These are phyloP conservation scores for Aspidiotus destructor DNA, from an alignment of 2,888 invertebrate genomes.

Conservation along the genomic window DNA sequence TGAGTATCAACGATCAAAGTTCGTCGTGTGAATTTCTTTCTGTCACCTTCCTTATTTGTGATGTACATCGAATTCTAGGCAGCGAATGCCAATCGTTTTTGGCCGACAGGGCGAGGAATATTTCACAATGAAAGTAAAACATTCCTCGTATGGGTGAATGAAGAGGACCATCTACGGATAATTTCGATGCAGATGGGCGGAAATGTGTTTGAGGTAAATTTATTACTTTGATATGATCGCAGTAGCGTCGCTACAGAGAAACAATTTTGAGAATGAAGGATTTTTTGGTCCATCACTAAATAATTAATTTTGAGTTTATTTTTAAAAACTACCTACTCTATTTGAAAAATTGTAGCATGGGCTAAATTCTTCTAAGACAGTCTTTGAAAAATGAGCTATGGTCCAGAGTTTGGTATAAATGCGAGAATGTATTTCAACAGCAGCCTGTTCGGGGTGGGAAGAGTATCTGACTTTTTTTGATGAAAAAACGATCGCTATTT, in stretches of 20 bases:
- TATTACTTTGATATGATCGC: background rate
- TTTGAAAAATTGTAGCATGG: background rate
- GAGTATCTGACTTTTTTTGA: too few species aligned
- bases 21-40: too few species aligned
- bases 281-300: background rate
- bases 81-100: conserved; percentile 91
- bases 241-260: too few species aligned
- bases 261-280: too few species aligned
- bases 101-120: conserved; percentile 96
- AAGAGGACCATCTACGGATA: conserved; percentile 94
- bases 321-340: background rate
- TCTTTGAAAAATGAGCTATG: too few species aligned
- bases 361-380: too few species aligned
- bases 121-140: conserved; percentile 95
- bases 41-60: background rate
- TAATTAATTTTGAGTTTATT: background rate
- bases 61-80: conserved; percentile 50
- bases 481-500: too few species aligned
- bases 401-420: too few species aligned
- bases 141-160: conserved; percentile 96
- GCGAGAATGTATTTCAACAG: too few species aligned
- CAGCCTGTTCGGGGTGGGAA: too few species aligned
- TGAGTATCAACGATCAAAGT: conserved; percentile 32
- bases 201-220: conserved; percentile 58
- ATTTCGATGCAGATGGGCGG: conserved; percentile 99